phyloP scores from a whole-genome alignment of 2,888 invertebrate genomes.

The Carcina quercana region DNA sequence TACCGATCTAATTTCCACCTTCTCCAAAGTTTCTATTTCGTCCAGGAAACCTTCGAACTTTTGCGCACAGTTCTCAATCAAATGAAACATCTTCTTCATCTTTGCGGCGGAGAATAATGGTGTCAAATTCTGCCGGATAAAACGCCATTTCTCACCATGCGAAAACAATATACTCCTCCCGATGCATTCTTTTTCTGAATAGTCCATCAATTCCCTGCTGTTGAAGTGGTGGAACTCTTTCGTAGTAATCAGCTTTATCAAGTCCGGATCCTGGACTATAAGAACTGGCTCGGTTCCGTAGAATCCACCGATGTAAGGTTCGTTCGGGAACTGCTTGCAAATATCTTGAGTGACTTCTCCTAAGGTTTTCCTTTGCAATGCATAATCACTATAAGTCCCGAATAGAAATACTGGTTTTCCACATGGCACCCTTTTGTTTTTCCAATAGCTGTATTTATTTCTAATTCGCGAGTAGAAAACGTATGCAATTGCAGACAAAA shows the following conservation, averaged over 20 bases:
- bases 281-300: constrained; percentile 27
- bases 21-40: constrained; percentile 16
- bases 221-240: constrained; percentile 38
- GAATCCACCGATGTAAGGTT: constrained; percentile 27
- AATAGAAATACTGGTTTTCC: constrained; percentile 21
- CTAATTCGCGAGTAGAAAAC: no score
- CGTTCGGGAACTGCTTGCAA: constrained; percentile 22
- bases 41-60: constrained; percentile 14
- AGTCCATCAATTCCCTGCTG: constrained; percentile 32
- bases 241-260: constrained; percentile 30
- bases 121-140: constrained; percentile 38
- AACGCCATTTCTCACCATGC: constrained; percentile 42
- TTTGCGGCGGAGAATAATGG: constrained; percentile 42
- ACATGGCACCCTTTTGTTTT: constrained; percentile 20
- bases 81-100: constrained; percentile 32
- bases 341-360: constrained; percentile 16
- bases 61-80: constrained; percentile 19
- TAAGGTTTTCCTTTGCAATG: constrained; percentile 18
- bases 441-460: constrained; percentile 22
- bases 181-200: constrained; percentile 26
- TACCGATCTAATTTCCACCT: constrained; percentile 27
- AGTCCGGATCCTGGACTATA: constrained; percentile 30
- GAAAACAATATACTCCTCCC: constrained; percentile 34
- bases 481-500: no score
- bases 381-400: constrained; percentile 25